Base-by-base conservation (phyloP, 1,140 invertebrate genomes). In the Halictus rubicundus region DNA sequence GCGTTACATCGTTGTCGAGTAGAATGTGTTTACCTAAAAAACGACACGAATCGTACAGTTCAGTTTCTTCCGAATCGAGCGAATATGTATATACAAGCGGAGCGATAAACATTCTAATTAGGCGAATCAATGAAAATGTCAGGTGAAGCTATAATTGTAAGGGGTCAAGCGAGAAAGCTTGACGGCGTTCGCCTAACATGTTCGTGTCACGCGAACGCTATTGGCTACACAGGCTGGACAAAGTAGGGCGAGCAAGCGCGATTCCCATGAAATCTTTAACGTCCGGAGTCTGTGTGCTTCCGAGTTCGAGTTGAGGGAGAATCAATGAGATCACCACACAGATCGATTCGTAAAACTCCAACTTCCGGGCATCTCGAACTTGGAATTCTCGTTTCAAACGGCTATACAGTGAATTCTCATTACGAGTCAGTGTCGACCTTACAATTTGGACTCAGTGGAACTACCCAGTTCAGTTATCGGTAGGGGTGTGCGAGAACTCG, bases 181-280 rank as follows among this genome's bases (percentile, higher is more conserved):
- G 6, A 32, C 32, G 32, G 3, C 3, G 3, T 5, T 27, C 9
- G 39, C 46, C 23, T 6, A n/a, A 81, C 42, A 12, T 46, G 32
- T 59, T 32, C 57, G 52, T 57, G 59, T 54, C 39, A 37, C 27
- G 59, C 66, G 10, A 49, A 32, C 3, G 32, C 32, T 2, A 32
- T 2, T 32, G 2, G 23, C 10, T n/a, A n/a, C 23, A 10, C 39
- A 7, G 23, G n/a, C 8, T 63, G 23, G 9, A 2, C n/a, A 39
- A 85, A 75, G 73, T 81, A 39, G 83, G 69, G 21, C 83, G 74
- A 25, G 2, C 60, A 81, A 66, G 73, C 81, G 74, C 85, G 85
- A 85, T 9, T 46, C 10, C 14, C 10, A 85, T 74, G 54, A 85
- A 81, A 81, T 4, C 54, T 78, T n/a, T 61, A 39, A 19, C 23